phyloP scores from a whole-genome alignment of 2,797 vertebrate species.

The Chaenodraco wilsoni region DNA sequence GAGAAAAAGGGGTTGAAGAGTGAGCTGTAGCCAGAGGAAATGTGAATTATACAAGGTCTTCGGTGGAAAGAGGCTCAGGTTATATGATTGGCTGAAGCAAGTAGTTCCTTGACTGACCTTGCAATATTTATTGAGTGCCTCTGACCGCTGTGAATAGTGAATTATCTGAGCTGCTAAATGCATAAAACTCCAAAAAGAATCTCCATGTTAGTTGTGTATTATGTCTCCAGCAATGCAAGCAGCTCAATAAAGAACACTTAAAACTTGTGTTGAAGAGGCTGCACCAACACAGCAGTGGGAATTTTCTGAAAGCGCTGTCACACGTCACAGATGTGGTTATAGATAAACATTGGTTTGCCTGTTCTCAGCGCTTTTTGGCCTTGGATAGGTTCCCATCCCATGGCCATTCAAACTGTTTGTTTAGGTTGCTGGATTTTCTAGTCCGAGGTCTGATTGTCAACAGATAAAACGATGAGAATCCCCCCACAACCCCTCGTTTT shows the following conservation, averaged over 20 bases:
- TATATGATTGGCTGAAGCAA: constrained; percentile 53
- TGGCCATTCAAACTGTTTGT: constrained; percentile 56
- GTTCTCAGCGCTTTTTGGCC: constrained; percentile 60
- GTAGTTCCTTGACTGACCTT: constrained; percentile 54
- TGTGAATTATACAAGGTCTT: constrained; percentile 66
- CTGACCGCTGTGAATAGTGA: constrained; percentile 32
- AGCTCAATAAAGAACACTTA: constrained; percentile 5
- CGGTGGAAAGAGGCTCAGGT: constrained; percentile 38
- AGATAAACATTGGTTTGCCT: constrained; percentile 63
- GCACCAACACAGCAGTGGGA: constrained; percentile 44
- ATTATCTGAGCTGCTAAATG: constrained; percentile 12
- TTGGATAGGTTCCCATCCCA: constrained; percentile 71
- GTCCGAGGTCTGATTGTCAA: constrained; percentile 38
- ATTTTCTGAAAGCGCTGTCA: constrained; percentile 44
- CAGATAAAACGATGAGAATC: constrained; percentile 51
- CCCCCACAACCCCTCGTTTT: too few relatives aligned
- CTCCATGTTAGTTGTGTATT: not conserved
- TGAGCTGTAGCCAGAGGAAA: constrained; percentile 64
- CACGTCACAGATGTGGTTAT: constrained; percentile 44
- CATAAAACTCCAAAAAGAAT: not conserved
- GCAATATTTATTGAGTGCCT: constrained; percentile 59
- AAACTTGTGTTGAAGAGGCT: constrained; percentile 11
- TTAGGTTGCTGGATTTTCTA: constrained; percentile 13
- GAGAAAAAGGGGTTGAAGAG: constrained; percentile 42
- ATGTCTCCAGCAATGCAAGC: not conserved